phyloP scores from a whole-genome alignment of 2,888 invertebrate species.

The Odontothrips loti region DNA sequence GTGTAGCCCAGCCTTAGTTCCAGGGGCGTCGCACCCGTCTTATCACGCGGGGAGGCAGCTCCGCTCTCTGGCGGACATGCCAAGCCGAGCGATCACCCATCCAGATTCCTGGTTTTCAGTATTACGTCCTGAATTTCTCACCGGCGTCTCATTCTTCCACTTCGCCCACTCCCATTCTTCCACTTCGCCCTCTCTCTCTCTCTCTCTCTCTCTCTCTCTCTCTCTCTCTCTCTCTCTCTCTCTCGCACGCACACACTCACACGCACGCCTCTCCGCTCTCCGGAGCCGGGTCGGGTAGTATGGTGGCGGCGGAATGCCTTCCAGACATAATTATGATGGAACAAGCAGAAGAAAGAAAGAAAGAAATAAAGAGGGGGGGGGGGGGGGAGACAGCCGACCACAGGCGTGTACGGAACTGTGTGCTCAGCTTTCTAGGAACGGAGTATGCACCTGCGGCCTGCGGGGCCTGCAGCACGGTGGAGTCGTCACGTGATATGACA shows the following conservation, averaged over 20 bases:
- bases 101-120: slow-evolving; percentile 3
- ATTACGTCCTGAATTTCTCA: background rate
- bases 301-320: slow-evolving; percentile 11
- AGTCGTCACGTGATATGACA: too few species aligned
- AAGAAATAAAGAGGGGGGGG: background rate
- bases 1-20: too few species aligned
- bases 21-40: too few species aligned
- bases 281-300: background rate
- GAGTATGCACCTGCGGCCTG: slow-evolving; percentile 12
- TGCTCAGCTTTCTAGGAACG: slow-evolving; percentile 3
- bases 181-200: background rate
- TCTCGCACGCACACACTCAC: too few species aligned
- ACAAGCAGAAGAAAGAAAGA: background rate
- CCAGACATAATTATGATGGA: slow-evolving; percentile 23
- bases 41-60: too few species aligned
- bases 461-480: background rate
- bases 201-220: background rate
- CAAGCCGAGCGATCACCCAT: background rate
- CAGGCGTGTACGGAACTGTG: background rate
- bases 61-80: too few species aligned
- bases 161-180: too few species aligned
- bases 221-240: background rate
- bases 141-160: background rate
- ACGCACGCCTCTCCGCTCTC: too few species aligned
- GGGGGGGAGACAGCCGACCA: slow-evolving; percentile 17